Evolutionary conservation across 2,797 vertebrate species (phyloP), one percentile per base, ranked within the genome.

Genomic region (Silurus lanzhouensis): DNA sequence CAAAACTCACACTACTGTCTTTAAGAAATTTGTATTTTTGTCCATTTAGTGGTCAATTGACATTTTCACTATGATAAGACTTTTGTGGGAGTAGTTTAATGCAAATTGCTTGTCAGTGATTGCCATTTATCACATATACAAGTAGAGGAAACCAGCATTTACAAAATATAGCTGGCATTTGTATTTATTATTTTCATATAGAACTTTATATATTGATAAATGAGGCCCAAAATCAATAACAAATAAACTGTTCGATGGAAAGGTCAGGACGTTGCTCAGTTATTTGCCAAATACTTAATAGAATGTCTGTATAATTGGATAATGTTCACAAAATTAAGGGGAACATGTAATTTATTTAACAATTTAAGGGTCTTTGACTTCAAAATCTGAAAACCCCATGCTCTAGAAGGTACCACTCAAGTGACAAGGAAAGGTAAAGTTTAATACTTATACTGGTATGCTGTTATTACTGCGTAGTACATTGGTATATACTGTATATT

Each of bases 391-490:
- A 15, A 75, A 17, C 48, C 25, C 8, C n/a, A 52, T 58, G 25
- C 7, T 58, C 17, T 76, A 58, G 12, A 57, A 12, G 2, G 22
- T 57, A 25, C 52, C 52, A 76, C 14, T 19, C 72, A 75, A 27
- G 75, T 38, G 75, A 77, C 75, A 58, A 77, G 52, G 1, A 77
- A 77, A 58, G 17, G 55, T 60, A 77, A n/a, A 77, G 8, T 31
- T 60, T 77, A 13, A 7, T 38, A 3, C 25, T 38, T 77, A 38
- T 38, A 77, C 15, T 77, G 58, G 55, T 60, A 44, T 38, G 57
- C 75, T 44, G 27, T 78, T 55, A 31, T 3, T 57, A 4, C n/a
- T 76, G 58, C 15, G 58, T 25, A 27, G n/a, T 55, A 25, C 0
- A n/a, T 52, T 13, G 15, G 22, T 52, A 52, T 71, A 74, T 27